Base-by-base conservation (phyloP, 2,888 invertebrate species). In the Chymomyza amoena region DNA sequence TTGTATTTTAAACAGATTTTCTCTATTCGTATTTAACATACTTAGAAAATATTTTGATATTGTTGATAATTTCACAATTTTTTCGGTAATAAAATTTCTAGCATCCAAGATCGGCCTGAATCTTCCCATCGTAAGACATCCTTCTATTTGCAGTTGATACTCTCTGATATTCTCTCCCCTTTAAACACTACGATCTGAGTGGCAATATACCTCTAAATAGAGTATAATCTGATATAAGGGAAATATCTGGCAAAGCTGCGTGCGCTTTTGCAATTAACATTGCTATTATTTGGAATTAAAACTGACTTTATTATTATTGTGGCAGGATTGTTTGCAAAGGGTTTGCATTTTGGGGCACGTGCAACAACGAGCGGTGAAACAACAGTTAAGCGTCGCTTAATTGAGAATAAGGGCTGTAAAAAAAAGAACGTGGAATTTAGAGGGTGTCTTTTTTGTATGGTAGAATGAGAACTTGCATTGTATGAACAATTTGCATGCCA, bases 241-340 rank as follows among this genome's bases (percentile, higher is more conserved):
- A 13, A 45, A 45, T 45, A 45, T 10, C 39, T 45, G 32, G 32
- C 0, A 57, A 57, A 51, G 59, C 60, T 61, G 85, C 84, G 83
- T 84, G 84, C 66, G 65, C 45, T 61, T 65, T 32, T 32, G 79
- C 77, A 85, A 85, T 84, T 84, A 87, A 83, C 83, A 76, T 72
- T 63, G 79, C 84, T 85, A 87, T 87, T 87, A 85, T 87, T 83
- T 79, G 76, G 72, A 87, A 87, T 84, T 87, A 76, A 75, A 80
- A 83, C 78, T 84, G 80, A 80, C 84, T 78, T 77, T 73, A 83
- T 82, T 76, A 74, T 77, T 76, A 74, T 77, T 76, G 52, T 28
- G 54, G 36, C 54, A 64, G 36, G 15, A 36, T 64, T 64, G 54
- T 9, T 64, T 59, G 28, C 32, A 32, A 32, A n/a, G n/a, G 32